Evolutionary conservation across 2,888 invertebrate species (phyloP), one percentile per base, ranked within the genome.

Genomic region (Dynastes grantii): DNA sequence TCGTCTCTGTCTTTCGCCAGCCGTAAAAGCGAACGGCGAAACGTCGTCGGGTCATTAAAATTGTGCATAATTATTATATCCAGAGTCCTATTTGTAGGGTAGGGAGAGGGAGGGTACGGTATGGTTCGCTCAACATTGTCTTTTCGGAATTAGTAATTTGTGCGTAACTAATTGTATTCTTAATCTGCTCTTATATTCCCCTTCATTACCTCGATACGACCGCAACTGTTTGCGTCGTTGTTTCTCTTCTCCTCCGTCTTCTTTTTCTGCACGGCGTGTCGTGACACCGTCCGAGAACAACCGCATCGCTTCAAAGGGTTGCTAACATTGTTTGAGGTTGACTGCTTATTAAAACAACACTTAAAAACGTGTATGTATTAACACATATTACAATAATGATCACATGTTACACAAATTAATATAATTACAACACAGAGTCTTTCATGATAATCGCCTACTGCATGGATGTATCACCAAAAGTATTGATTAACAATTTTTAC

Each of bases 1-100:
- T 40, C 53, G 51, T 65, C 53, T 64, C 73, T 64, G 22, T 75
- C 45, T 61, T 22, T 32, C 58, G 22, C 45, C n/a, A 40, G 40
- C 73, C 29, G 63, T 32, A 63, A 63, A 63, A 40, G 61, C 58
- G 73, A 37, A 13, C 61, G 73, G 40, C 45, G 73, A 61, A 75
- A 68, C 51, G 68, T 68, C 68, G 85, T 83, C 83, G 83, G 84
- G 85, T 86, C 88, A 88, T 88, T 88, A 88, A 88, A 88, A 88
- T 87, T 88, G 85, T 86, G 89, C 88, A 88, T 89, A 88, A 89
- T 89, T 88, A 88, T 87, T 85, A 87, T 85, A 86, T 85, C 86
- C 84, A 85, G 51, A 68, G 68, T 85, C 83, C 83, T 68, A 63
- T 63, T 63, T 63, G 32, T 63, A 68, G 68, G 29, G 68, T 29